Evolutionary conservation across 2,113 vertebrate species (phyloP).

Genomic region (Centropus bengalensis): DNA sequence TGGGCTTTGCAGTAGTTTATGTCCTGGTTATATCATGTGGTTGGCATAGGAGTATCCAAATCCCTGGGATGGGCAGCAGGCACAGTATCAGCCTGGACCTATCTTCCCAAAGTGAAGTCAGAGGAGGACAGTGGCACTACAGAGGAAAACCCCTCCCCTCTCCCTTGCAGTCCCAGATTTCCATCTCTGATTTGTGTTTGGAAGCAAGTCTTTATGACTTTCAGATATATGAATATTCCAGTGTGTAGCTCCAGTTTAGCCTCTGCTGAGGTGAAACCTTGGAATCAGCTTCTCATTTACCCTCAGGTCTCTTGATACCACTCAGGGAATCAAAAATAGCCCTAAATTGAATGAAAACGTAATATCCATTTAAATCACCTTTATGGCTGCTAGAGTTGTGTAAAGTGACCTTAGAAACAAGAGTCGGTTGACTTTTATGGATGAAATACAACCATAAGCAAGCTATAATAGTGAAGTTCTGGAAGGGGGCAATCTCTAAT

Average conservation of each 20-base stretch:
- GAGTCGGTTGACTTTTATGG: not conserved
- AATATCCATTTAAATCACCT: not conserved
- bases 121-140: not conserved
- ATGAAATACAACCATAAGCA: not conserved
- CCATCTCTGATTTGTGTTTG: not conserved
- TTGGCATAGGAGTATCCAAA: not conserved
- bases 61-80: not conserved
- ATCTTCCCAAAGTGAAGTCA: not conserved
- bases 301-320: not conserved
- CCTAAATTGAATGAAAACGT: constrained; percentile 1
- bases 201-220: not conserved
- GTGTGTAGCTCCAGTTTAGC: not conserved
- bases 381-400: not conserved
- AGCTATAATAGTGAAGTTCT: not conserved
- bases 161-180: not conserved
- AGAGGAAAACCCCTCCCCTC: not conserved
- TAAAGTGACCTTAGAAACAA: constrained; percentile 16
- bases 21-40: not conserved
- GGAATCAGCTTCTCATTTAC: not conserved
- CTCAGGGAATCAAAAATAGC: not conserved
- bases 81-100: not conserved
- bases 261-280: not conserved
- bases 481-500: not conserved
- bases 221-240: not conserved
- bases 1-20: not conserved